Evolutionary conservation across 2,888 invertebrate species (phyloP).

Genomic region (Linnaemya vulpina): DNA sequence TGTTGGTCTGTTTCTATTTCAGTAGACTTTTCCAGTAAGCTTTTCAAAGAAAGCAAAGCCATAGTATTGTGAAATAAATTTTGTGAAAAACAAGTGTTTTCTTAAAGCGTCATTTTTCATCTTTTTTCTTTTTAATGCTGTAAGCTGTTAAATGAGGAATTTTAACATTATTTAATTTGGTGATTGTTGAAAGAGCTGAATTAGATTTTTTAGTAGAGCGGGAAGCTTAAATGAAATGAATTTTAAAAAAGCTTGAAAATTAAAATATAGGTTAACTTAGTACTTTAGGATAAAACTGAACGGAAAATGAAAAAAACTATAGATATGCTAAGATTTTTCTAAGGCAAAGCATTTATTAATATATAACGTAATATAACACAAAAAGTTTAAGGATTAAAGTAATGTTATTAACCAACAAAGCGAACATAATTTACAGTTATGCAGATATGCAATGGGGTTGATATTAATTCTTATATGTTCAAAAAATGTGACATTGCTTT

Average conservation of each 20-base stretch:
- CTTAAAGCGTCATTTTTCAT: constrained; percentile 64
- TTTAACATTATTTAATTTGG: constrained; percentile 78
- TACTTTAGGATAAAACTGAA: background rate
- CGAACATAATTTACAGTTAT: constrained; percentile 67
- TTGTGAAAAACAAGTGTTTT: constrained; percentile 51
- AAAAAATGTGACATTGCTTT: constrained; percentile 43
- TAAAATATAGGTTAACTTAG: constrained; percentile 21
- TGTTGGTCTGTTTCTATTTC: constrained; percentile 64
- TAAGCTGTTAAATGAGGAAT: constrained; percentile 78
- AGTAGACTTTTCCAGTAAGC: constrained; percentile 48
- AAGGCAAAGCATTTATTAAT: constrained; percentile 39
- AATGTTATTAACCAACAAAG: constrained; percentile 46
- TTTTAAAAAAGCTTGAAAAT: constrained; percentile 25
- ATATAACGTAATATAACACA: background rate
- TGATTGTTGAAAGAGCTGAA: constrained; percentile 82
- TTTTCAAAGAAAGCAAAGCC: constrained; percentile 64
- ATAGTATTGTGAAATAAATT: constrained; percentile 47
- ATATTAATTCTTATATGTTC: constrained; percentile 52
- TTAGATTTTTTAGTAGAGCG: constrained; percentile 75
- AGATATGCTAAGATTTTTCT: constrained; percentile 14
- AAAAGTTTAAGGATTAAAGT: constrained; percentile 8
- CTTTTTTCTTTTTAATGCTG: constrained; percentile 63
- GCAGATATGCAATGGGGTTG: constrained; percentile 27
- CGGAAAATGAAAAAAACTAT: constrained; percentile 15
- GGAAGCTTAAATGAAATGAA: constrained; percentile 64